Base-by-base conservation (phyloP, 2,888 invertebrate genomes). In the Oconnorella tubifera region DNA sequence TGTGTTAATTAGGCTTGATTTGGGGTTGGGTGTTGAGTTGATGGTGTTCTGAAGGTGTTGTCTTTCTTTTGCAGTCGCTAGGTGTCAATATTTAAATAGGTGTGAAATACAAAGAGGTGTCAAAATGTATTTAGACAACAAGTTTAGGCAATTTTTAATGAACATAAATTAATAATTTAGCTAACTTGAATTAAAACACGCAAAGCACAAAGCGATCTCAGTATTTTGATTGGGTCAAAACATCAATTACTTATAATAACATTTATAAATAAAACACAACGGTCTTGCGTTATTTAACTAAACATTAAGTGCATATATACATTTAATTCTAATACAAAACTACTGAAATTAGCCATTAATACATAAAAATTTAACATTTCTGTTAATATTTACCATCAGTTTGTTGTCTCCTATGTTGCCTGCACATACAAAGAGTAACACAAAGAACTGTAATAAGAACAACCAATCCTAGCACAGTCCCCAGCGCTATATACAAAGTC, bases 401-500 rank as follows among this genome's bases (percentile, higher is more conserved):
- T 25, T 58, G 59, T 40, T 58, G 59, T 40, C 33, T 32, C 27
- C 40, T 28, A 28, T 58, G 59, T 58, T 58, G 59, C 40, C 40
- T 58, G 25, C 32, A 32, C 33, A 58, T 58, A 40, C 59, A 58
- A 33, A 58, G 25, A 28, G 33, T 40, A 33, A 58, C 40, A 23
- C 59, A 58, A 40, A 58, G 25, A 32, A 58, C 40, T 2, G 59
- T 58, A 14, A 58, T 40, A 10, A 58, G 59, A 4, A 33, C 59
- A 28, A 58, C 59, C 29, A 58, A 23, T n/a, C 59, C 59, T 40
- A 58, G 33, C 23, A 58, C 59, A n/a, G 33, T 33, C 25, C 59
- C 59, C 25, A 58, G 59, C 10, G 59, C 59, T 25, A 58, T 33
- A 14, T 58, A 58, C 23, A 58, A 40, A 32, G 40, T 25, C 27